Base-by-base conservation (phyloP, 2,797 vertebrate species). In the Sebastes vulpes region DNA sequence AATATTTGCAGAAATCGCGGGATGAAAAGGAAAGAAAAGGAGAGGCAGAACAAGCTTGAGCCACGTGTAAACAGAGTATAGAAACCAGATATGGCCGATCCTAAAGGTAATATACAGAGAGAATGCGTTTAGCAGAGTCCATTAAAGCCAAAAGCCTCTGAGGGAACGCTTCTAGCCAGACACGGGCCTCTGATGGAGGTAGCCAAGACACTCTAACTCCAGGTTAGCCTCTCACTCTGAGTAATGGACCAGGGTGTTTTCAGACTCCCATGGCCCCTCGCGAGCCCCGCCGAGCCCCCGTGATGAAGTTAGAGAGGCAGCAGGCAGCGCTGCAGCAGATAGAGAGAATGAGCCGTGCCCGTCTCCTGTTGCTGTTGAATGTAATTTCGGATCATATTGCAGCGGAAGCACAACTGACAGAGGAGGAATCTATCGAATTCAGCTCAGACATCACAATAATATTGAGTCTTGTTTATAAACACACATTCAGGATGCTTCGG, bases 111-210 rank as follows among this genome's bases (percentile, higher is more conserved):
- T 94, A 94, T 83, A 90, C 81, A 86, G 86, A 88, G 70, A 85
- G 91, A 95, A 95, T 94, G 94, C 72, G 93, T 95, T 96, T 95
- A 95, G 91, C 92, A 90, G 92, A 95, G 94, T 94, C 95, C 93
- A 95, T 95, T 95, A 95, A 94, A 94, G 90, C 90, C 92, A 92
- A 94, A 94, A 91, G 92, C 86, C 93, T 93, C 93, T 59, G 75
- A 93, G 93, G 89, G 91, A 94, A 84, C 23, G 66, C 88, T 88
- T 84, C 63, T n/a, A 84, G 89, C 74, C 90, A 94, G 91, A 91
- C 89, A 73, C 59, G 79, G 84, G 81, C 84, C 90, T 89, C 67
- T 92, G 91, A 93, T 93, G 91, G 92, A 93, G 91, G 88, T 90
- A 86, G 88, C 79, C 81, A 84, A 89, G 90, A 95, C 88, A 89